Conservation (phyloP, 1,140 invertebrate species). For the Diabrotica undecimpunctata region DNA sequence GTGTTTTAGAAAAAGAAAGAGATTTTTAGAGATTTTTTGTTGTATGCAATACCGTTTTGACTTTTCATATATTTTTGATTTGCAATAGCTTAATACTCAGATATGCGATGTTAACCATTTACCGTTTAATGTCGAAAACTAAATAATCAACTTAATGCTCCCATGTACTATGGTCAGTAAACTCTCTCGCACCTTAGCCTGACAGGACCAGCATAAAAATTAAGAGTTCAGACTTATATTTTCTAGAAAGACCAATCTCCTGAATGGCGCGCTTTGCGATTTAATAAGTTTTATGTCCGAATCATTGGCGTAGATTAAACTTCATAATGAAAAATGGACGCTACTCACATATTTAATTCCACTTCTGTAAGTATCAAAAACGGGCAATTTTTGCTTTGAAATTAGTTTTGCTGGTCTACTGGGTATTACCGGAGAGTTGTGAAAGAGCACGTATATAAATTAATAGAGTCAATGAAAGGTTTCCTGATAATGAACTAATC, state of each 20-base stretch:
- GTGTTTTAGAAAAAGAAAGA: no score
- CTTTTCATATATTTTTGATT: neutral
- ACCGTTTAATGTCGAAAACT: no score
- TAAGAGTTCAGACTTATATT: constrained; percentile 33
- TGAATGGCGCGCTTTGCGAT: constrained; percentile 34
- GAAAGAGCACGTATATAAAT: neutral
- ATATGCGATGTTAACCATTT: neutral
- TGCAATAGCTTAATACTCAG: neutral
- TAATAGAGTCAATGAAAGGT: neutral
- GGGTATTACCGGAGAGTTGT: neutral
- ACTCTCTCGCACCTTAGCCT: constrained; percentile 33
- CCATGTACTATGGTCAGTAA: constrained; percentile 34
- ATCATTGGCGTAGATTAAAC: constrained; percentile 41
- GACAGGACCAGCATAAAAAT: constrained; percentile 37
- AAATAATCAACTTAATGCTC: no score
- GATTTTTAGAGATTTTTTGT: no score
- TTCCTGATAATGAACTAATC: neutral
- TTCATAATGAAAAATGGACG: constrained; percentile 40
- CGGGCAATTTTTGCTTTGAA: constrained; percentile 10
- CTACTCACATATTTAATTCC: constrained; percentile 33
- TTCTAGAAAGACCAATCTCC: constrained; percentile 36
- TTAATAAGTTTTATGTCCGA: constrained; percentile 40
- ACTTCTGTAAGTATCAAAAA: constrained; percentile 21
- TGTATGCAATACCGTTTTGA: no score
- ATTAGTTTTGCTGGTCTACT: constrained; percentile 5